Base-by-base conservation (phyloP, 2,797 vertebrate species). In the Trematomus bernacchii region DNA sequence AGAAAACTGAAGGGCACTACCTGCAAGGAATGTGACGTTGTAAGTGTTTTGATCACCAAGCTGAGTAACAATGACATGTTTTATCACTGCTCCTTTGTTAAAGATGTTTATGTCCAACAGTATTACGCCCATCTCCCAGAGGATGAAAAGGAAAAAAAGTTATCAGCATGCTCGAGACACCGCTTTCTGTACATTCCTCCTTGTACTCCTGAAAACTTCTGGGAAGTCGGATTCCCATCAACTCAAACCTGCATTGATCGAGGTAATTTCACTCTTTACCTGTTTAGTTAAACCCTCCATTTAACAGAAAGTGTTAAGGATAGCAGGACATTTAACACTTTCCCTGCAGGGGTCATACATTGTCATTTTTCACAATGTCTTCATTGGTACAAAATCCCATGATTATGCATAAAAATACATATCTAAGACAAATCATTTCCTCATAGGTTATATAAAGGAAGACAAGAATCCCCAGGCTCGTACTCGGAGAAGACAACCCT, bases 191-290 rank as follows among this genome's bases (percentile, higher is more conserved):
- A 97, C 64, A 92, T 97, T 79, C 98, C 97, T 53, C 97, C 98
- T 10, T 95, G 76, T 55, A 99, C 98, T 11, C 98, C 98, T 10
- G 98, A 99, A 85, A 96, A 99, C 92, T 99, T 99, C 91, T 99
- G 98, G 98, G 98, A 99, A 77, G 97, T 99, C 64, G 98, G 98
- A 68, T 99, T 99, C 91, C 98, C 98, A 16, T 98, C 98, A 0
- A 99, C 98, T 11, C 98, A 99, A 82, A 99, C 96, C 3, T 99
- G 98, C 89, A 85, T 97, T 46, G 96, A 98, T 23, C 96, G 98
- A 97, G 98, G 98, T 98, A 84, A 67, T 5, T 5, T 1, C 9
- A 0, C 6, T 6, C n/a, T 66, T 30, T 21, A 27, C 18, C 40
- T 19, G 15, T 13, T 3, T 37, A 12, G 11, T 55, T n/a, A 33